A percentile compares a stretch with the other conserved stretches of the same genome.
These are phyloP conservation scores for Lithophane socia DNA, from an alignment of 2,888 invertebrate species.

Conservation along the genomic window DNA sequence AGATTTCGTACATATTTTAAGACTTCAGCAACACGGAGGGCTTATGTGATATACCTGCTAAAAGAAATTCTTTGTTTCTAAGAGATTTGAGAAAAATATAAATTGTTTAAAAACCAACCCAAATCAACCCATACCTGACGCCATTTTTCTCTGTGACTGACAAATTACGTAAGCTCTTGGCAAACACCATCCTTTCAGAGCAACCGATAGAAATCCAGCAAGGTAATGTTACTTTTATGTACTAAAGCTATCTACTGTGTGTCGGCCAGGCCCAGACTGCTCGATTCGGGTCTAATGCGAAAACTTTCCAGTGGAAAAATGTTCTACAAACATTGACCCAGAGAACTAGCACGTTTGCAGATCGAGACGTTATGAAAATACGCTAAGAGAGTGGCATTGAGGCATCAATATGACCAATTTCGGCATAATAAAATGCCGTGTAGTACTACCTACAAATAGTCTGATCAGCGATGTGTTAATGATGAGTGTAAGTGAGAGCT, in stretches of 20 bases:
- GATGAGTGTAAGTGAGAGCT: neutral
- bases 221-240: slow-evolving; percentile 1
- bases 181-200: slow-evolving; percentile 5
- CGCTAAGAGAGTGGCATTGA: neutral
- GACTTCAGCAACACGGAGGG: neutral
- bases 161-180: neutral
- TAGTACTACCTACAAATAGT: neutral
- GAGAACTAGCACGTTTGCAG: slow-evolving; percentile 10
- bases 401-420: slow-evolving; percentile 6
- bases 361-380: neutral
- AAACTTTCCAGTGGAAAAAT: slow-evolving; percentile 47
- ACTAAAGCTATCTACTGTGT: slow-evolving; percentile 20
- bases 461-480: neutral
- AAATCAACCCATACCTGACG: neutral
- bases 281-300: slow-evolving; percentile 46
- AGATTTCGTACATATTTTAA: slow-evolving; percentile 11
- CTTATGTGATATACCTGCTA: neutral
- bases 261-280: slow-evolving; percentile 14
- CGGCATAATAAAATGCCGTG: neutral
- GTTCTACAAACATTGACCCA: slow-evolving; percentile 39
- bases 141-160: slow-evolving; percentile 8
- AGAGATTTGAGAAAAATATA: neutral
- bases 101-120: neutral
- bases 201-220: neutral
- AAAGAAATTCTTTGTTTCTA: neutral